Conservation (phyloP, 1,140 invertebrate genomes). For the Saccostrea glomerata region DNA sequence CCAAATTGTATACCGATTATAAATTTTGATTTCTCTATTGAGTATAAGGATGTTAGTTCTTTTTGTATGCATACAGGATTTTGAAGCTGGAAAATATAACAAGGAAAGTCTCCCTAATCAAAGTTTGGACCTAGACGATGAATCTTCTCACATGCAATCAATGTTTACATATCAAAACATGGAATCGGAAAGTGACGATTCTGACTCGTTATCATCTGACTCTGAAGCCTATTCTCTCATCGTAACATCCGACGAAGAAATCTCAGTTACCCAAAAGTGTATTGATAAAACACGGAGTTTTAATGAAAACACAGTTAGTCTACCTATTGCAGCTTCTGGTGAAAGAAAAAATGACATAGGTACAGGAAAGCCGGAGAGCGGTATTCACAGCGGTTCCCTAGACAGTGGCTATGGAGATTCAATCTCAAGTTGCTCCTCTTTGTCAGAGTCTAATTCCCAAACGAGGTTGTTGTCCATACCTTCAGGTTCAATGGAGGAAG, state of each 20-base stretch:
- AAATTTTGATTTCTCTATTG: no score
- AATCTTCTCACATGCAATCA: background rate
- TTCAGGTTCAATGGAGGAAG: background rate
- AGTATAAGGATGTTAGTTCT: no score
- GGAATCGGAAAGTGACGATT: background rate
- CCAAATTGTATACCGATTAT: no score
- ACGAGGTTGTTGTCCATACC: background rate
- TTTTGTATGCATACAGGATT: background rate
- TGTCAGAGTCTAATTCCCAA: background rate
- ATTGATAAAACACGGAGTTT: background rate
- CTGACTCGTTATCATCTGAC: background rate
- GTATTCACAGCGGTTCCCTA: no score
- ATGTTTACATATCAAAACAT: background rate
- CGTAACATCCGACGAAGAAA: background rate
- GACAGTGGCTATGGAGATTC: background rate
- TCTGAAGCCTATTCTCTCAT: background rate
- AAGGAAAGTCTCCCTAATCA: background rate
- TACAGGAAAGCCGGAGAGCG: background rate
- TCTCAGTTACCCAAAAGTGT: background rate
- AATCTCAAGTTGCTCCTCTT: background rate
- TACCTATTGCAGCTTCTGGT: background rate
- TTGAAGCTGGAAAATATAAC: background rate
- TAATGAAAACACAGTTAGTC: background rate
- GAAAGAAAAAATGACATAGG: no score
- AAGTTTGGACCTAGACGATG: background rate